Base-by-base conservation (phyloP, 2,888 invertebrate species). In the Neuroscelio doddi region DNA sequence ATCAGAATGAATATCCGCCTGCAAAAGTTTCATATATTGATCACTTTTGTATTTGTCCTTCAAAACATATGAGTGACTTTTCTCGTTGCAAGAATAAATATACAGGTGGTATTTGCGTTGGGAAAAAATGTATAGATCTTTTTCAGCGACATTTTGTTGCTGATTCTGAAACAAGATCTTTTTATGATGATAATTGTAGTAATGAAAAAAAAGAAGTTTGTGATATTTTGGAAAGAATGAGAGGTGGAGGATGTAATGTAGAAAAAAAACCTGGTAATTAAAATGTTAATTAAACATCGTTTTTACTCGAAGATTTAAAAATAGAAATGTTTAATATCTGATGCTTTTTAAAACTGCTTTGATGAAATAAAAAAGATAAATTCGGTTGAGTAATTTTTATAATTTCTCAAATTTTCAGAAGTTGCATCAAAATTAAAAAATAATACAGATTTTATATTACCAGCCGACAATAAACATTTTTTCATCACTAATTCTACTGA, bases 161-260 rank as follows among this genome's bases (percentile, higher is more conserved):
- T n/a, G n/a, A n/a, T n/a, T n/a, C n/a, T n/a, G n/a, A n/a, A n/a
- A n/a, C n/a, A n/a, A n/a, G n/a, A n/a, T n/a, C n/a, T n/a, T n/a
- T n/a, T n/a, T n/a, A n/a, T n/a, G n/a, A n/a, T n/a, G n/a, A n/a
- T n/a, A n/a, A n/a, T n/a, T n/a, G n/a, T n/a, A n/a, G n/a, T n/a
- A n/a, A n/a, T 12, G 55, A 46, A 12, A 32, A 30, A 29, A 24
- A 15, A 24, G 39, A 49, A 21, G n/a, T n/a, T n/a, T n/a, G n/a
- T n/a, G n/a, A n/a, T n/a, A n/a, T n/a, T n/a, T 34, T 36, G 9
- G 24, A 39, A 10, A 61, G 76, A 42, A 65, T 77, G 70, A 44
- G 77, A 53, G 78, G 78, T 10, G 77, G 77, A 29, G 76, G 73
- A 46, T 67, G 62, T 44, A 56, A 49, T 30, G 34, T 50, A 26